Conservation (phyloP, 2,113 vertebrate genomes). For the Prionailurus bengalensis region DNA sequence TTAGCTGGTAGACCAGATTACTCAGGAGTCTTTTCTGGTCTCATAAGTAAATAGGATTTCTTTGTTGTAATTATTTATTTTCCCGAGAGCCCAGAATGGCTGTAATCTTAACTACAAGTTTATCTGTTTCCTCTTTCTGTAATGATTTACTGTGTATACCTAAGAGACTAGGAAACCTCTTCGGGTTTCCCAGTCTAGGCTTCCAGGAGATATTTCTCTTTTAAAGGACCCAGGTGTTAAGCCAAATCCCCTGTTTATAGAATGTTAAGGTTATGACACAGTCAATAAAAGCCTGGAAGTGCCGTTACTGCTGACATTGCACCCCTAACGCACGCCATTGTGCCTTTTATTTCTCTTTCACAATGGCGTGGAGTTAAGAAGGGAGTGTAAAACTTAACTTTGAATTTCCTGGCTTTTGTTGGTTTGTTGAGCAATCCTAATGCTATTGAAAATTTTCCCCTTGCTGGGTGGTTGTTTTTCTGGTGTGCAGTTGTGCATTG, state of each 20-base stretch:
- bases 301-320: constrained; percentile 67
- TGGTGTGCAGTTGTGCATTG: constrained; percentile 68
- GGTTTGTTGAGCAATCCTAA: constrained; percentile 71
- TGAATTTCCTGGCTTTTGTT: constrained; percentile 85
- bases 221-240: constrained; percentile 79
- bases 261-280: constrained; percentile 79
- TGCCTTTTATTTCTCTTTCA: constrained; percentile 77
- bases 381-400: constrained; percentile 83
- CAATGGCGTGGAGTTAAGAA: constrained; percentile 68
- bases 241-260: constrained; percentile 75
- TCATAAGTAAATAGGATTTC: constrained; percentile 80
- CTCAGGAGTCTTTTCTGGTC: constrained; percentile 74
- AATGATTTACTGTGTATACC: constrained; percentile 75
- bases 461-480: constrained; percentile 72
- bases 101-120: constrained; percentile 76
- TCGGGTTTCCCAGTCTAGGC: constrained; percentile 45
- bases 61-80: constrained; percentile 82
- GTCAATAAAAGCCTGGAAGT: constrained; percentile 79
- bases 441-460: constrained; percentile 67
- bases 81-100: constrained; percentile 75
- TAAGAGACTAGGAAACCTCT: constrained; percentile 66
- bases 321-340: constrained; percentile 62
- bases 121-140: constrained; percentile 78
- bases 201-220: constrained; percentile 75
- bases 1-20: constrained; percentile 71